Base-by-base conservation (phyloP, 2,888 invertebrate genomes). In the Ceramica pisi region DNA sequence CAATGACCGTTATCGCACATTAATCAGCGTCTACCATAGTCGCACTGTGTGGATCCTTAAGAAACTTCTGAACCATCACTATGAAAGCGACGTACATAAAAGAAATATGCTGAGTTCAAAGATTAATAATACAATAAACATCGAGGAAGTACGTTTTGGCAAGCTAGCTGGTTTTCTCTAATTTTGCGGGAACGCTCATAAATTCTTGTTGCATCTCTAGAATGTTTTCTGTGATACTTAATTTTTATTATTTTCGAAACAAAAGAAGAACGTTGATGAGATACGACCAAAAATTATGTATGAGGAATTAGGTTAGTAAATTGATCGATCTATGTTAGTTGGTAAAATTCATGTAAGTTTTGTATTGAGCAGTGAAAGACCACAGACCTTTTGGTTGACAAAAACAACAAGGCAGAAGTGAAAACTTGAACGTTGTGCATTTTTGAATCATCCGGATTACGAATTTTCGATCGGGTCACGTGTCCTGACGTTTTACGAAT, bases 81-180 rank as follows among this genome's bases (percentile, higher is more conserved):
- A 68, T 21, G n/a, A 66, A 63, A 14, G 53, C 72, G 48, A 62
- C 35, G 55, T 48, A 31, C 55, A 68, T 71, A 80, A 78, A 68
- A 76, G 66, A 68, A 80, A 64, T 73, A 64, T 67, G 66, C 78
- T 71, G 71, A 80, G 75, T 71, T 68, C 68, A 78, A 80, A 82
- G 80, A 73, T 80, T 80, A 80, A 80, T 80, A 80, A 80, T 78
- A 80, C 80, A 67, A 80, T 83, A 83, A 83, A 83, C 74, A 78
- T 80, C 14, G 56, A n/a, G 50, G 57, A 79, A 83, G 81, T 77
- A 78, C 75, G 76, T 83, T 82, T 83, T 83, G 83, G 83, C 83
- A 83, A 82, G 78, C 78, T n/a, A 41, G 14, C 63, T 38, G 46
- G 73, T 69, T 73, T 60, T 78, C 75, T 78, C 72, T 83, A 83